Conservation (phyloP, 2,113 vertebrate genomes). For the Chionis minor region DNA sequence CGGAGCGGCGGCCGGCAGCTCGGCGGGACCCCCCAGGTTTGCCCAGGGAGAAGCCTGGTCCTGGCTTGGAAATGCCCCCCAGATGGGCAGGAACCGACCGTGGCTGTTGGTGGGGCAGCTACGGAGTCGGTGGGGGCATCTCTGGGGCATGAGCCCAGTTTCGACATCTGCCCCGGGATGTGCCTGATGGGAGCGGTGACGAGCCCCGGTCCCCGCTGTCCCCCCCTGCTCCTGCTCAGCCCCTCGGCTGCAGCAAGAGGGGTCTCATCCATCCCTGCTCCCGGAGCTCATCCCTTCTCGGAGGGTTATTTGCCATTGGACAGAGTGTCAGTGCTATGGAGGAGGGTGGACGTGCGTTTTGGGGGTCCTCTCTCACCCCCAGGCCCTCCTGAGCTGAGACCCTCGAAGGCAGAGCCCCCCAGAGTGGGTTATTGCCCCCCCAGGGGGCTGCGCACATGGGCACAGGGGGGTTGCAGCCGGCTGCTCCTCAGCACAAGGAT, state of each 20-base stretch:
- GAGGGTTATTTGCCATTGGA: neutral
- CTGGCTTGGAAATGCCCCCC: neutral
- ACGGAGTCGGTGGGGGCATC: rapidly evolving
- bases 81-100: rapidly evolving
- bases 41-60: neutral
- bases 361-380: neutral
- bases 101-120: neutral
- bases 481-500: neutral
- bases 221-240: neutral
- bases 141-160: neutral
- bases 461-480: neutral
- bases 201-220: neutral
- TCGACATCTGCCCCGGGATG: neutral
- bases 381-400: neutral
- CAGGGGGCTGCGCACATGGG: neutral
- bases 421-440: neutral
- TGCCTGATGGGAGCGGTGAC: neutral
- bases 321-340: neutral
- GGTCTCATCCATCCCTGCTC: neutral
- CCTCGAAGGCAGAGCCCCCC: neutral
- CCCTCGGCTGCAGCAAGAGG: neutral
- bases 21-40: neutral
- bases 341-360: neutral
- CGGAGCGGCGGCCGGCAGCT: neutral
- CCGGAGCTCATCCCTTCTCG: neutral